Evolutionary conservation across 1,140 invertebrate genomes (phyloP).

Genomic region (Drosophila busckii): DNA sequence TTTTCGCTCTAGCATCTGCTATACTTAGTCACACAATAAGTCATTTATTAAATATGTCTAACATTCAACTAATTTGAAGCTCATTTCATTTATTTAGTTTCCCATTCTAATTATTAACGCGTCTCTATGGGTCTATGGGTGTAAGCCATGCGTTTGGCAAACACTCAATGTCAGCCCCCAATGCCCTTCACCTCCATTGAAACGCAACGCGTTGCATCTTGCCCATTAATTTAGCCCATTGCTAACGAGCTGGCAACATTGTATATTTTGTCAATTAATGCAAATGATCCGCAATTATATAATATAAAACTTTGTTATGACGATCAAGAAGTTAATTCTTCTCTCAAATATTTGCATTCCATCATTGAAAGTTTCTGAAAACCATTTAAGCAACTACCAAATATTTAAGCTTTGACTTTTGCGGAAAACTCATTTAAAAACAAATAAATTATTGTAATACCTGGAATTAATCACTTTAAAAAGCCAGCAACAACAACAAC

Average conservation of each 20-base stretch:
- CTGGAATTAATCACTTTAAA: slow-evolving; percentile 56
- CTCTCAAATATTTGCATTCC: too few relatives aligned
- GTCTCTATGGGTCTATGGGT: too few relatives aligned
- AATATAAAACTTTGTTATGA: too few relatives aligned
- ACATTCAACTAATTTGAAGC: not conserved
- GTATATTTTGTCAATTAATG: slow-evolving; percentile 46
- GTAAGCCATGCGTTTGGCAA: slow-evolving; percentile 39
- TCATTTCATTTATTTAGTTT: not conserved
- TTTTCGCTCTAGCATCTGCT: too few relatives aligned
- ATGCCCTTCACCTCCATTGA: slow-evolving; percentile 11
- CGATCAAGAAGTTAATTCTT: too few relatives aligned
- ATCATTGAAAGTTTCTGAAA: too few relatives aligned
- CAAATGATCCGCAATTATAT: slow-evolving; percentile 46
- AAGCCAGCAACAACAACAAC: slow-evolving; percentile 24
- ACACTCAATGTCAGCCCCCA: slow-evolving; percentile 45
- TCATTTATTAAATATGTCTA: not conserved
- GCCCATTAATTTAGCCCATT: not conserved
- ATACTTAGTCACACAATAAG: not conserved
- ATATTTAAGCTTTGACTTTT: too few relatives aligned
- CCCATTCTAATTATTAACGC: slow-evolving; percentile 20
- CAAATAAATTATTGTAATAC: slow-evolving; percentile 69
- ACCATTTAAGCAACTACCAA: too few relatives aligned
- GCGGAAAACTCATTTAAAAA: slow-evolving; percentile 60
- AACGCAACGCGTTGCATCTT: not conserved
- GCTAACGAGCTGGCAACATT: slow-evolving; percentile 54